phyloP scores from a whole-genome alignment of 2,113 vertebrate genomes.

The rabbit (Oryctolagus cuniculus) region DNA sequence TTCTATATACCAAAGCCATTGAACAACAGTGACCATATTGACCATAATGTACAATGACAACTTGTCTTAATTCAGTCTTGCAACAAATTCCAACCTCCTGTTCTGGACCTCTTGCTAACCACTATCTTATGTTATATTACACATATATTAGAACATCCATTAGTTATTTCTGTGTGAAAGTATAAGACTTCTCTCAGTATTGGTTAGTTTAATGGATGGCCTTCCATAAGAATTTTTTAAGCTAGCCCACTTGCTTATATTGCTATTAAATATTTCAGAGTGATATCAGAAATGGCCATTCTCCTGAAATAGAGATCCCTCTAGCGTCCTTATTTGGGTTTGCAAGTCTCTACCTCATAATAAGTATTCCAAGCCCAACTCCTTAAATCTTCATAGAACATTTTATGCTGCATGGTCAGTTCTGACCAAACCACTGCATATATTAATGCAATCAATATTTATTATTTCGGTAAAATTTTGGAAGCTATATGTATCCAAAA shows the following conservation, averaged over 20 bases:
- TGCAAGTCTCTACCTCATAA: background rate
- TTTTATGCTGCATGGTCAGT: background rate
- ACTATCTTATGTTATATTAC: background rate
- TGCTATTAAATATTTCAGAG: slow-evolving; percentile 17
- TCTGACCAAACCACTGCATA: background rate
- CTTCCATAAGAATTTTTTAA: slow-evolving; percentile 21
- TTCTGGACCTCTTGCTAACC: background rate
- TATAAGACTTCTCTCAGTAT: background rate
- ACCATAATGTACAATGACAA: background rate
- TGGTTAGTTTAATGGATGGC: background rate
- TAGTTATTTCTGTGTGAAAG: background rate
- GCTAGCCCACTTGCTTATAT: background rate
- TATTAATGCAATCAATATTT: background rate
- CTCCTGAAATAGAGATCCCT: background rate
- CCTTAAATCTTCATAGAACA: background rate
- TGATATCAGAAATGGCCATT: background rate
- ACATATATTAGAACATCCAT: background rate
- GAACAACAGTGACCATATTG: background rate
- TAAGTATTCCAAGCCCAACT: background rate
- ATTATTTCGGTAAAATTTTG: background rate
- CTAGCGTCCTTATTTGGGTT: background rate
- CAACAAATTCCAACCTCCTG: background rate
- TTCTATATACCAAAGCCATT: background rate
- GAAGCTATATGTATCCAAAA: background rate
- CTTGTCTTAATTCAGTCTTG: background rate